These are phyloP conservation scores for Cataglyphis livida DNA, from an alignment of 2,888 invertebrate genomes.

Conservation along the genomic window DNA sequence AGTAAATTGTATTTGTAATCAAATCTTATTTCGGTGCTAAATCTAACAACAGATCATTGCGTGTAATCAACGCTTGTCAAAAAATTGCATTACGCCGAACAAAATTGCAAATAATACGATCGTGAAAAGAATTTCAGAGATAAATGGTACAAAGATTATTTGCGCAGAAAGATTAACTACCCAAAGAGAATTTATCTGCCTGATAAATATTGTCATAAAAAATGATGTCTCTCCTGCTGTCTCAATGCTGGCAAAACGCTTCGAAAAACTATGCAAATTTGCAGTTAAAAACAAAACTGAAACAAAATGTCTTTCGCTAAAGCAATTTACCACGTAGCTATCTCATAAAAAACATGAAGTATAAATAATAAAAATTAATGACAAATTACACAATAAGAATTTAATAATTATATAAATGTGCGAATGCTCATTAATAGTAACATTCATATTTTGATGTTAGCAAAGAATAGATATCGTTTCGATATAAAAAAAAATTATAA, in stretches of 20 bases:
- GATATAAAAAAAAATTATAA: not conserved
- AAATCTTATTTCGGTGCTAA: slow-evolving; percentile 14
- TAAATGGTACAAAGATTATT: not conserved
- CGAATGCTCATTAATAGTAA: not conserved
- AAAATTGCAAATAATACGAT: not conserved
- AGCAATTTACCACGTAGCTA: not conserved
- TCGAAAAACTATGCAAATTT: not conserved
- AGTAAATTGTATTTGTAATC: slow-evolving; percentile 12
- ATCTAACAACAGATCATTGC: not conserved
- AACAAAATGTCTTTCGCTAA: not conserved
- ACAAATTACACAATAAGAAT: not conserved
- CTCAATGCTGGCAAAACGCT: not conserved
- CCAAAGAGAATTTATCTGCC: not conserved
- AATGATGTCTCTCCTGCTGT: not conserved
- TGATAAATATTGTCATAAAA: slow-evolving; percentile 13
- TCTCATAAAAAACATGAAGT: not conserved
- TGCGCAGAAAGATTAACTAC: not conserved
- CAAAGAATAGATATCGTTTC: not conserved
- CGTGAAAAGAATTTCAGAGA: not conserved
- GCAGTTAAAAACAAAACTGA: not conserved
- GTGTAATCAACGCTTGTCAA: slow-evolving; percentile 12
- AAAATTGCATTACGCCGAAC: not conserved
- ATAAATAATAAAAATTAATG: not conserved
- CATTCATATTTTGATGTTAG: not conserved
- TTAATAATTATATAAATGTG: not conserved